Base-by-base conservation (phyloP, 2,888 invertebrate genomes). In the Microctonus brassicae region DNA sequence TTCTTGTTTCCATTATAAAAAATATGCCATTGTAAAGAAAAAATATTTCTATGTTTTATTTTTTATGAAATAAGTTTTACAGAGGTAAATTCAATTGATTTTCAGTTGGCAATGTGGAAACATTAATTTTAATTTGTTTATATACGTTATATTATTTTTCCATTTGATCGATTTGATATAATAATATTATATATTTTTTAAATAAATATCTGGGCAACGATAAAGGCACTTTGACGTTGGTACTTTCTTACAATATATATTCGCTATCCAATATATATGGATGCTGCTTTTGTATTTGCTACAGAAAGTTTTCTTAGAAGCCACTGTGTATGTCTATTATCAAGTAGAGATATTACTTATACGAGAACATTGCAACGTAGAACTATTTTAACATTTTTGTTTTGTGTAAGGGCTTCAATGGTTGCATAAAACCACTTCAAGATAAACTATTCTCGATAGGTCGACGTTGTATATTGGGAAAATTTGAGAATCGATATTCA, bases 141-240 rank as follows among this genome's bases (percentile, higher is more conserved):
- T 62, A 6, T 9, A 62, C 7, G 13, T 22, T 9, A 22, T 65
- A 57, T 39, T 57, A 36, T 57, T 66, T 24, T 66, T 42, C 22
- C 33, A 70, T 70, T 64, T 64, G 26, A 57, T n/a, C n/a, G 55
- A 47, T 68, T 36, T 64, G 73, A 70, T 47, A 17, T 17, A 47
- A 67, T 74, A 71, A 74, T 72, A 77, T 76, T 77, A 5, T 47
- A 7, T 47, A 47, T 47, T 76, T 73, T 69, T 64, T 73, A 73
- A 73, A 76, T 77, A 73, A 69, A 77, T 76, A 75, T 77, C 75
- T 74, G 73, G 74, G 72, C 69, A 69, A 72, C 55, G n/a, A n/a
- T n/a, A n/a, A 67, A 52, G 69, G 53, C 52, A 58, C 70, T 72
- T 74, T 61, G 64, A 72, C 73, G 74, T 72, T 75, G 72, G 52